Conservation (phyloP, 1,140 invertebrate genomes). For the Bactericera cockerelli region DNA sequence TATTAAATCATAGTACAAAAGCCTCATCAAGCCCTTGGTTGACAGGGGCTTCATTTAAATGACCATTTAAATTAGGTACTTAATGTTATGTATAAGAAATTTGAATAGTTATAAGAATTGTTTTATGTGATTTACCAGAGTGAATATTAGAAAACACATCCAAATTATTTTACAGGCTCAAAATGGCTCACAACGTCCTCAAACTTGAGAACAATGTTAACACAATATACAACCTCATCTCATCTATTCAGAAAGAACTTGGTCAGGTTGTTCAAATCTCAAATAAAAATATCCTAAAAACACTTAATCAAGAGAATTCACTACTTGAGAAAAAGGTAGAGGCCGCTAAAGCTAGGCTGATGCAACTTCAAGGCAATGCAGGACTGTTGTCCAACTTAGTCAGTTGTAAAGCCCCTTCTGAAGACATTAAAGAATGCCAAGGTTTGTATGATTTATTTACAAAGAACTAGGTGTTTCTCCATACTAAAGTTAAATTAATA, state of each 20-base stretch:
- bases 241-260: background rate
- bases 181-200: background rate
- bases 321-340: background rate
- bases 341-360: background rate
- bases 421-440: background rate
- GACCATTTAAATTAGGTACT: too few relatives aligned
- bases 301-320: background rate
- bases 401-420: background rate
- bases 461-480: background rate
- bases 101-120: too few relatives aligned
- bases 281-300: background rate
- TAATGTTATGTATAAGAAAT: too few relatives aligned
- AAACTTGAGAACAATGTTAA: slow-evolving; percentile 3
- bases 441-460: background rate
- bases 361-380: slow-evolving; percentile 6
- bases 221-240: background rate
- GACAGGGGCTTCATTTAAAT: too few relatives aligned
- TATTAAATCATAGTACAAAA: too few relatives aligned
- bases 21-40: too few relatives aligned
- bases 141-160: too few relatives aligned
- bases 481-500: background rate
- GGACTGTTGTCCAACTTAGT: background rate
- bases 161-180: background rate
- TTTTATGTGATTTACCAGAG: too few relatives aligned
- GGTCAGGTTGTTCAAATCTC: background rate